A percentile compares a stretch with the other conserved stretches of the same genome.
Conservation (phyloP, 2,113 vertebrate genomes). For the Apaloderma vittatum region DNA sequence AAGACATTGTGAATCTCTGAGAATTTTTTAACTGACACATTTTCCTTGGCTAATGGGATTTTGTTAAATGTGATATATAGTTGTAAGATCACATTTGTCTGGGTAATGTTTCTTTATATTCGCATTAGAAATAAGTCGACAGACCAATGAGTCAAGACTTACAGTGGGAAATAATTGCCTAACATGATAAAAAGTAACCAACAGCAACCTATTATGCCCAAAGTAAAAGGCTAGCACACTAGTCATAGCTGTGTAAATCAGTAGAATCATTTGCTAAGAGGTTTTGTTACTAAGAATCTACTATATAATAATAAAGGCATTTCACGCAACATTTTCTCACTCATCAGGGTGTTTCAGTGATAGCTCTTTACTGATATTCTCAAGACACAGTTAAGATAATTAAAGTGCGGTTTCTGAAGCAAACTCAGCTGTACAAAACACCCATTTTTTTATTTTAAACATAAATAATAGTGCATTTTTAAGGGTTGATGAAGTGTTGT, state of each 20-base stretch:
- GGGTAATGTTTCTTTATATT: slow-evolving; percentile 31
- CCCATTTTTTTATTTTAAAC: not conserved
- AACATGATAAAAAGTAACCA: not conserved
- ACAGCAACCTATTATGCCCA: not conserved
- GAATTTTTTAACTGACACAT: slow-evolving; percentile 22
- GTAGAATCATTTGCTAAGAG: not conserved
- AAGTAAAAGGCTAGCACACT: not conserved
- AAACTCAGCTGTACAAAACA: not conserved
- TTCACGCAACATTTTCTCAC: not conserved
- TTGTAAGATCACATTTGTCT: slow-evolving; percentile 26
- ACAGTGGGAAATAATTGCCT: not conserved
- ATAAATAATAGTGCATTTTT: not conserved
- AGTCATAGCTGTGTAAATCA: not conserved
- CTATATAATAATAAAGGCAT: not conserved
- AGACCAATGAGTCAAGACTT: slow-evolving; percentile 5
- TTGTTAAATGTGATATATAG: slow-evolving; percentile 38
- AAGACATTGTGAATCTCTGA: not conserved
- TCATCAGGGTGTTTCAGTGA: not conserved
- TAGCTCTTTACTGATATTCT: not conserved
- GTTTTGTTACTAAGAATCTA: not conserved
- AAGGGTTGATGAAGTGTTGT: not conserved
- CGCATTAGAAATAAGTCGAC: slow-evolving; percentile 15
- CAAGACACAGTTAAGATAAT: not conserved
- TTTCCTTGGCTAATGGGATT: slow-evolving; percentile 56
- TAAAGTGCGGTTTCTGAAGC: not conserved